These are phyloP conservation scores for Aptenodytes patagonicus DNA, from an alignment of 2,113 vertebrate species.

Conservation along the genomic window DNA sequence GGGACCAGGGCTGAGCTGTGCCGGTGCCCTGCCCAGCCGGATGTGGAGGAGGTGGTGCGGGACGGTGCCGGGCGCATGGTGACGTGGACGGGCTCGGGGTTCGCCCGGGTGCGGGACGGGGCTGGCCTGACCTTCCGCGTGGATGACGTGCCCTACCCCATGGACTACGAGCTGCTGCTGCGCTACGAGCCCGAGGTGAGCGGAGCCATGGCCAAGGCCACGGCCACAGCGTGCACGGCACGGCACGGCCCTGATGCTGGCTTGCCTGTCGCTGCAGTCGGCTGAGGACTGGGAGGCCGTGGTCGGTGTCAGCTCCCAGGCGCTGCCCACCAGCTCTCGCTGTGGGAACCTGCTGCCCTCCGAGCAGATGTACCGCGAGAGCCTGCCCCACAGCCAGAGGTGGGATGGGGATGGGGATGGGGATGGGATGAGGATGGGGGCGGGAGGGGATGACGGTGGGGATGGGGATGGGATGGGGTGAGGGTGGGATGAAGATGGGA, in stretches of 20 bases:
- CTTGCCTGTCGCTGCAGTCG: constrained; percentile 65
- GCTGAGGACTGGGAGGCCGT: constrained; percentile 88
- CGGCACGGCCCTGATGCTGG: not conserved
- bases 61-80: constrained; percentile 70
- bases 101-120: constrained; percentile 80
- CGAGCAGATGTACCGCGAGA: constrained; percentile 82
- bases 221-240: fast-evolving
- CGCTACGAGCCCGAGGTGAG: constrained; percentile 85
- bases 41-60: constrained; percentile 72
- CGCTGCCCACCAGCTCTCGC: constrained; percentile 79
- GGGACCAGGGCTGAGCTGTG: not conserved
- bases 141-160: constrained; percentile 78
- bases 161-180: constrained; percentile 88
- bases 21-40: constrained; percentile 62
- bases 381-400: constrained; percentile 72
- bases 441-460: not conserved
- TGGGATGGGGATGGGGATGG: not conserved
- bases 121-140: constrained; percentile 84
- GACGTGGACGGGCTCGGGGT: constrained; percentile 81
- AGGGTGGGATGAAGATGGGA: not conserved
- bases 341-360: constrained; percentile 86
- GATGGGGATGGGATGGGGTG: not conserved
- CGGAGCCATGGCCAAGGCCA: fast-evolving
- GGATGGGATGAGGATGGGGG: not conserved
- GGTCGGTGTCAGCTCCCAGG: constrained; percentile 77